Evolutionary conservation across 2,113 vertebrate genomes (phyloP).

Genomic region (Ochotona princeps): DNA sequence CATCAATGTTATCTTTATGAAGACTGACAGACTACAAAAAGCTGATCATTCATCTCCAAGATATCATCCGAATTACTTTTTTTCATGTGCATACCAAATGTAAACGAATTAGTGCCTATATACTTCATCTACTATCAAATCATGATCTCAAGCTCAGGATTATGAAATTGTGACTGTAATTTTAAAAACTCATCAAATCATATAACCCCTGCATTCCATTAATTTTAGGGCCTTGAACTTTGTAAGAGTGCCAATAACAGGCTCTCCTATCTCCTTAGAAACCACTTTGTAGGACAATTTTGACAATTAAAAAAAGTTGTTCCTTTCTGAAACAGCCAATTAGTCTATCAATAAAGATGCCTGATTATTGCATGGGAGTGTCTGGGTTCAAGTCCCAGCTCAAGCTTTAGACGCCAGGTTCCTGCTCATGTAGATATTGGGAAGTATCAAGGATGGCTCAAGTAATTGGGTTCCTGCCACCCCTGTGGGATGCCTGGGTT

Average conservation of each 20-base stretch:
- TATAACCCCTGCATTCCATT: neutral
- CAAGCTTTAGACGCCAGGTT: too few species aligned
- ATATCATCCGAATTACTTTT: neutral
- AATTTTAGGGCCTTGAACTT: slow-evolving; percentile 43
- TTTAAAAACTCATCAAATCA: neutral
- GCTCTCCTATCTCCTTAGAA: slow-evolving; percentile 11
- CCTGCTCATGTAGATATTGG: too few species aligned
- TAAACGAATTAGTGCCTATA: neutral
- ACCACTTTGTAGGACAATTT: slow-evolving; percentile 18
- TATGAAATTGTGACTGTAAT: neutral
- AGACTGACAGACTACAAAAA: slow-evolving; percentile 13
- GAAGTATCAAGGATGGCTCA: too few species aligned
- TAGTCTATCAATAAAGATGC: too few species aligned
- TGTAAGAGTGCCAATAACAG: neutral
- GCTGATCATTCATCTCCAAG: slow-evolving; percentile 30
- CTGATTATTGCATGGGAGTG: too few species aligned
- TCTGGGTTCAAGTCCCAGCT: too few species aligned
- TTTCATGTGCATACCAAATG: slow-evolving; percentile 14
- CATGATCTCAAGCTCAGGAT: slow-evolving; percentile 2
- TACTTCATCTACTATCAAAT: neutral
- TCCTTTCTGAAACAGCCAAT: too few species aligned
- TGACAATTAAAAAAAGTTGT: neutral
- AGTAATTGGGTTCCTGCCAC: too few species aligned
- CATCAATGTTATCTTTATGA: neutral
- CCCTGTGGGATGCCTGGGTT: too few species aligned